These are phyloP conservation scores for Todiramphus chloris DNA, from an alignment of 2,113 vertebrate genomes.

Conservation along the genomic window DNA sequence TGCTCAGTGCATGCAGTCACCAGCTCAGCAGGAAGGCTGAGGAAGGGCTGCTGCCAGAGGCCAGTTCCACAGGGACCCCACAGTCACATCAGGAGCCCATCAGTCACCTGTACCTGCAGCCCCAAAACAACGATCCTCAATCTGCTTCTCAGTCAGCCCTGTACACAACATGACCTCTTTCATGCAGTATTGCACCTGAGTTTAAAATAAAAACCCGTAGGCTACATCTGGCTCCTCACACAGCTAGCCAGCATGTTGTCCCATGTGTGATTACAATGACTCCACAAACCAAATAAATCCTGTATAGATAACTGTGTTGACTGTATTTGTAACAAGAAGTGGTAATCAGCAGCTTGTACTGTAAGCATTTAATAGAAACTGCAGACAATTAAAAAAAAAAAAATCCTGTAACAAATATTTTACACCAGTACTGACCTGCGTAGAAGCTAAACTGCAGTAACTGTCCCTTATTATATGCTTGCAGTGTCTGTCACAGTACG, in stretches of 20 bases:
- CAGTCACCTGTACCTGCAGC: fast-evolving
- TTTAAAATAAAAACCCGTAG: not conserved
- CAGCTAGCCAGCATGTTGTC: fast-evolving
- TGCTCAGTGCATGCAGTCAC: fast-evolving
- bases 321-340: not conserved
- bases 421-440: not conserved
- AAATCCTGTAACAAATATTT: not conserved
- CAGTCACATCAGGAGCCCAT: fast-evolving
- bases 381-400: not conserved
- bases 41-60: not conserved
- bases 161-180: fast-evolving
- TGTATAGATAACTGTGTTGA: not conserved
- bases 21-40: fast-evolving
- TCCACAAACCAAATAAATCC: not conserved
- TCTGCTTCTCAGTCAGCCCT: not conserved
- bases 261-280: not conserved
- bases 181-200: fast-evolving
- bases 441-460: not conserved
- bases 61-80: fast-evolving
- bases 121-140: fast-evolving
- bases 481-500: not conserved
- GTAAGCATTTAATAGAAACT: not conserved
- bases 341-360: not conserved
- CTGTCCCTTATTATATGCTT: not conserved
- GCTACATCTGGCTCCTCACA: fast-evolving